A percentile compares a stretch with the other conserved stretches of the same genome.
These are phyloP conservation scores for Drosophila aldrichi DNA, from an alignment of 2,888 invertebrate species.

Conservation along the genomic window DNA sequence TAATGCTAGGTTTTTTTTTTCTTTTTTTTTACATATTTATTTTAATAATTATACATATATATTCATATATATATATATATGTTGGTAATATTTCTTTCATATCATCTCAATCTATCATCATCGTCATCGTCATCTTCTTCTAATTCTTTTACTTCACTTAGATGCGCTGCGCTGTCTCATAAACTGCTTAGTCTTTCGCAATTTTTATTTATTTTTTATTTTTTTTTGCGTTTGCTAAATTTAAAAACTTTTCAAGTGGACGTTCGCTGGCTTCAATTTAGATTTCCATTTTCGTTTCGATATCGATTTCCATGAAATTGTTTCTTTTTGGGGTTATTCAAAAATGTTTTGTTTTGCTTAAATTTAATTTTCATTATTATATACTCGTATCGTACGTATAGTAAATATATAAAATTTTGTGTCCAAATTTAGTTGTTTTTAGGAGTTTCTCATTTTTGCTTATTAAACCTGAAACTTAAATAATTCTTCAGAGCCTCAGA, in stretches of 20 bases:
- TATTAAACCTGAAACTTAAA: constrained; percentile 41
- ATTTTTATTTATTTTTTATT: constrained; percentile 1
- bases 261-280: constrained; percentile 49
- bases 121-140: background rate
- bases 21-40: constrained; percentile 71
- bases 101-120: constrained; percentile 6
- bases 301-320: constrained; percentile 30
- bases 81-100: constrained; percentile 42
- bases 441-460: constrained; percentile 72
- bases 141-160: background rate
- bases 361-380: constrained; percentile 71
- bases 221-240: constrained; percentile 34
- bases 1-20: constrained; percentile 55
- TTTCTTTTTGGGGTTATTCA: constrained; percentile 45
- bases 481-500: constrained; percentile 36
- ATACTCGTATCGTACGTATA: constrained; percentile 64
- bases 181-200: constrained; percentile 52
- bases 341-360: constrained; percentile 65
- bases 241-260: constrained; percentile 69
- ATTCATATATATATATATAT: constrained; percentile 8
- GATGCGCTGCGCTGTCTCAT: constrained; percentile 29
- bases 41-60: constrained; percentile 62
- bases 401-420: constrained; percentile 81
- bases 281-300: constrained; percentile 24
- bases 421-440: constrained; percentile 84